These are phyloP conservation scores for Dilophus febrilis DNA, from an alignment of 2,888 invertebrate genomes.

Conservation along the genomic window DNA sequence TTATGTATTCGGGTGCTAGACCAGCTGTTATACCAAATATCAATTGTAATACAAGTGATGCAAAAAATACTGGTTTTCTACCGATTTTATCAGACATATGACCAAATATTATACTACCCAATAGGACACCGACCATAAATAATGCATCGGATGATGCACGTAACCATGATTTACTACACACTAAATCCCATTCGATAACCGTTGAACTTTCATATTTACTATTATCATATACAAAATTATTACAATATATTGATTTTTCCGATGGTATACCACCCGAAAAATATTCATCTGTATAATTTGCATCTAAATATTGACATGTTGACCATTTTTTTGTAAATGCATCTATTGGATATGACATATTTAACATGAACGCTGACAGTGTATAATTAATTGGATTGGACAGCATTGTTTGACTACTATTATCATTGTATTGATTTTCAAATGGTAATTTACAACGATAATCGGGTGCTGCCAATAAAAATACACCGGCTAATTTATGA, in stretches of 20 bases:
- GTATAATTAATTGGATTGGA: slow-evolving; percentile 9
- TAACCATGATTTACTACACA: slow-evolving; percentile 44
- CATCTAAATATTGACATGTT: slow-evolving; percentile 34
- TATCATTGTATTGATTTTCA: slow-evolving; percentile 24
- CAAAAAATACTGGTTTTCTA: slow-evolving; percentile 52
- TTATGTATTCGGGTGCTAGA: slow-evolving; percentile 47
- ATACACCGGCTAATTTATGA: slow-evolving; percentile 54
- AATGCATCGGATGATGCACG: slow-evolving; percentile 47
- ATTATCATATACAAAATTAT: slow-evolving; percentile 41
- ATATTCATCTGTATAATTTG: slow-evolving; percentile 26
- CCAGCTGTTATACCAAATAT: slow-evolving; percentile 48
- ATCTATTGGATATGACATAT: slow-evolving; percentile 38
- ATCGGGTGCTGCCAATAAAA: slow-evolving; percentile 46
- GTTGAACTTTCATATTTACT: slow-evolving; percentile 42
- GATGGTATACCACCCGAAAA: slow-evolving; percentile 19
- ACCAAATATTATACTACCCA: slow-evolving; percentile 55
- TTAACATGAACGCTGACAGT: slow-evolving; percentile 30
- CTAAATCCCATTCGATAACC: slow-evolving; percentile 51
- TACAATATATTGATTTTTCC: slow-evolving; percentile 28
- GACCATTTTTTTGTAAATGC: slow-evolving; percentile 29
- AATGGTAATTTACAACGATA: slow-evolving; percentile 43
- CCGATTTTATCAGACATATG: slow-evolving; percentile 56
- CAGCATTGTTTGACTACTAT: slow-evolving; percentile 6
- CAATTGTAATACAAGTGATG: slow-evolving; percentile 50
- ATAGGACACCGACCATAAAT: slow-evolving; percentile 54